Evolutionary conservation across 2,888 invertebrate genomes (phyloP).

Genomic region (Orthosia cruda): DNA sequence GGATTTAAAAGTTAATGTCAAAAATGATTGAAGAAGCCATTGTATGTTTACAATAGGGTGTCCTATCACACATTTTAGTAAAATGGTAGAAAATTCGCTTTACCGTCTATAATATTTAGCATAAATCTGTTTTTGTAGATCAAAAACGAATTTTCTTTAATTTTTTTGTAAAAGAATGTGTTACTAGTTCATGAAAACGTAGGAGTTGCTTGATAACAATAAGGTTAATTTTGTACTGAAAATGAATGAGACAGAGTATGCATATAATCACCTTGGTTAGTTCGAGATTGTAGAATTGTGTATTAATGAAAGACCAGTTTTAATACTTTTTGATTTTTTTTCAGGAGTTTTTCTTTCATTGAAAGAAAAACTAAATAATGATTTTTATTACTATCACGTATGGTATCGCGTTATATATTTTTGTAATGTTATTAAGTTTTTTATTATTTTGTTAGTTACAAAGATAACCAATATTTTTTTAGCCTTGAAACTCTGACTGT

Average conservation of each 20-base stretch:
- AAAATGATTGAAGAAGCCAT: constrained; percentile 47
- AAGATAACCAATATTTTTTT: not conserved
- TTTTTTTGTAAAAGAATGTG: not conserved
- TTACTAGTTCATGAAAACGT: not conserved
- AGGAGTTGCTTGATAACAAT: constrained; percentile 16
- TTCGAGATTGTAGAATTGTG: too few species aligned
- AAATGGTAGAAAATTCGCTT: not conserved
- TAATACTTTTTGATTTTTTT: too few species aligned
- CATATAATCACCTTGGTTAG: not conserved
- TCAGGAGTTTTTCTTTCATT: too few species aligned
- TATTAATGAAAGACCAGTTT: not conserved
- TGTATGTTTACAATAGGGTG: constrained; percentile 28
- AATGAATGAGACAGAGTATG: constrained; percentile 14
- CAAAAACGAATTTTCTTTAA: not conserved
- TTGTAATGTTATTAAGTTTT: not conserved
- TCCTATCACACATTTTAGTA: not conserved
- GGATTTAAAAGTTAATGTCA: constrained; percentile 24
- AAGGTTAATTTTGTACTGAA: constrained; percentile 23
- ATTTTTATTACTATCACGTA: not conserved
- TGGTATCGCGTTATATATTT: not conserved
- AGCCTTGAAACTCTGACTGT: too few species aligned
- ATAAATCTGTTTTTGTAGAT: too few species aligned
- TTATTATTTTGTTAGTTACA: not conserved
- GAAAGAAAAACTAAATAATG: not conserved
- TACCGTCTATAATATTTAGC: not conserved